Percentiles rank a stretch among this genome's conserved stretches.
Evolutionary conservation across 2,888 invertebrate species (phyloP).

Genomic region (Anoncus sp.): DNA sequence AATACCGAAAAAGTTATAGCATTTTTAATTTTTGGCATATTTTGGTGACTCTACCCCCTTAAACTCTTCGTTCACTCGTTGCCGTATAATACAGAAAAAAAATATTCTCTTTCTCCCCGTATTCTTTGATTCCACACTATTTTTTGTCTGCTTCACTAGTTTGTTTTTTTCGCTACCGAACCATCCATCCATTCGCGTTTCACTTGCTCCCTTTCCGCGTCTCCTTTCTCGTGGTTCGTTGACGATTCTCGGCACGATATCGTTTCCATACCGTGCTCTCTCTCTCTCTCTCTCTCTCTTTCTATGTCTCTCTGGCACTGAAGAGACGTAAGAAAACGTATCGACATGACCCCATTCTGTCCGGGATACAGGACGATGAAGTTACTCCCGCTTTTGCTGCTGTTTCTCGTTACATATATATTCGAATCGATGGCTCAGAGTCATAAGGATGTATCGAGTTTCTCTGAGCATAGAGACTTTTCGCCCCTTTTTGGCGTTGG

Average conservation of each 20-base stretch:
- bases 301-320: slow-evolving; percentile 35
- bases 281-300: no score
- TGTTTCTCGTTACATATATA: slow-evolving; percentile 14
- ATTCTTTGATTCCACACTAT: neutral
- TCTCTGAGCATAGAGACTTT: neutral
- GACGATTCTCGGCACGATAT: slow-evolving; percentile 57
- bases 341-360: slow-evolving; percentile 73
- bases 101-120: no score
- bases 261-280: slow-evolving; percentile 45
- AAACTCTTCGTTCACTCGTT: no score
- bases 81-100: no score
- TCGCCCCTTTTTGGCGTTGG: slow-evolving; percentile 4
- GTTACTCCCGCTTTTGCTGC: slow-evolving; percentile 44
- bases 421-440: neutral
- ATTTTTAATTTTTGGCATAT: no score
- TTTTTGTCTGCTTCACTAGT: neutral
- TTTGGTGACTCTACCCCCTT: no score
- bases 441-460: neutral
- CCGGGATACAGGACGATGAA: slow-evolving; percentile 56
- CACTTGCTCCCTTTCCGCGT: neutral
- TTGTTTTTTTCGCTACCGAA: slow-evolving; percentile 6
- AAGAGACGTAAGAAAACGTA: slow-evolving; percentile 63
- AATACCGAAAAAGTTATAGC: no score
- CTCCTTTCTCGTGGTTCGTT: slow-evolving; percentile 28
- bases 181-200: neutral